Conservation (phyloP, 1,140 invertebrate genomes). For the Drosophila bipectinata region DNA sequence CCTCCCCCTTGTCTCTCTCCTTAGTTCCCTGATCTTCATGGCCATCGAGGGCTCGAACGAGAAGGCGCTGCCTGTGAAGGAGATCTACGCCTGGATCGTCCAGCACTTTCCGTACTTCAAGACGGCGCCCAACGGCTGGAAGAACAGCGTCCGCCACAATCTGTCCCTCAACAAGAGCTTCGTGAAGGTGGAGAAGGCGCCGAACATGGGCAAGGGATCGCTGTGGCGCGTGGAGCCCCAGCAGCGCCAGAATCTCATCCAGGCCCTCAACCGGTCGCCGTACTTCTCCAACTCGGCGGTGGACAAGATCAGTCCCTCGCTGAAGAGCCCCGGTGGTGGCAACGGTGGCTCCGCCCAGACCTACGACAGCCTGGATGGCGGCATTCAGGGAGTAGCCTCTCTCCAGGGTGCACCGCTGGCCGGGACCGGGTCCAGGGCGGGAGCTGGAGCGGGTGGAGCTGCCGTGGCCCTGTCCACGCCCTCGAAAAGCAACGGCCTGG, state of each 20-base stretch:
- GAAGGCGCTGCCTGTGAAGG: constrained; percentile 96
- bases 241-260: constrained; percentile 92
- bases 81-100: constrained; percentile 99
- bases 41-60: constrained; percentile 96
- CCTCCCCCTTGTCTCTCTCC: constrained; percentile 7
- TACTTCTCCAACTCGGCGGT: constrained; percentile 88
- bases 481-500: constrained; percentile 47
- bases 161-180: constrained; percentile 98
- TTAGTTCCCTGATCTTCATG: constrained; percentile 97
- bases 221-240: constrained; percentile 97
- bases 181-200: constrained; percentile 96
- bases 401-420: neutral
- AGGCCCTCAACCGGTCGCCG: constrained; percentile 92
- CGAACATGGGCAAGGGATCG: constrained; percentile 96
- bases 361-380: constrained; percentile 56
- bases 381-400: neutral
- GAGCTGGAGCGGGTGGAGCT: neutral
- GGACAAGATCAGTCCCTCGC: constrained; percentile 76
- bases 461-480: constrained; percentile 45
- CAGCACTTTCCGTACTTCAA: constrained; percentile 98
- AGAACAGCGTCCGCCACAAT: constrained; percentile 98
- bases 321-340: constrained; percentile 63
- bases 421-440: neutral
- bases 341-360: neutral
- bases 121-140: constrained; percentile 98